phyloP scores from a whole-genome alignment of 2,888 invertebrate species.

The Tetropium fuscum region DNA sequence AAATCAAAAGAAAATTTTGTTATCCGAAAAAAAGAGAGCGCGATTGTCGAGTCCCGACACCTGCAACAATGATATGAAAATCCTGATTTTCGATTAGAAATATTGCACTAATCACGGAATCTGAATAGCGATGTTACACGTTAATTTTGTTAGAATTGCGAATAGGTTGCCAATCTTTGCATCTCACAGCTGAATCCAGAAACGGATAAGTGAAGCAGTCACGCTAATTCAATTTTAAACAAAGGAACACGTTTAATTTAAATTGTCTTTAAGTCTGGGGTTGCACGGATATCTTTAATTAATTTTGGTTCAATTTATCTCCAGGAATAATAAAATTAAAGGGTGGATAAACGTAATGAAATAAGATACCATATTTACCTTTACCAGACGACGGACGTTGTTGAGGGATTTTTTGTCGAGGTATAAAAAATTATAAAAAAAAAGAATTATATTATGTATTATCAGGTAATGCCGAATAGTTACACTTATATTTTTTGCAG shows the following conservation, averaged over 20 bases:
- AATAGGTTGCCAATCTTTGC: conserved; percentile 12
- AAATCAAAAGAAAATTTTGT: no score
- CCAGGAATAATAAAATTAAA: background rate
- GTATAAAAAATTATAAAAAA: no score
- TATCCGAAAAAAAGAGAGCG: no score
- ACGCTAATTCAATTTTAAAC: conserved; percentile 36
- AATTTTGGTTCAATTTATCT: conserved; percentile 38
- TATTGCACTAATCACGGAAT: no score
- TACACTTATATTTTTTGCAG: no score
- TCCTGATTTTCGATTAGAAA: no score
- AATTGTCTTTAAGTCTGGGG: conserved; percentile 37
- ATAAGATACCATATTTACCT: background rate
- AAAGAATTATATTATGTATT: no score
- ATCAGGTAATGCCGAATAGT: no score
- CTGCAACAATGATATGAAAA: no score
- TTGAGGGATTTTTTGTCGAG: no score
- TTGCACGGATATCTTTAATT: conserved; percentile 34
- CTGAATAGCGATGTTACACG: no score
- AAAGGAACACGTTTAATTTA: conserved; percentile 38
- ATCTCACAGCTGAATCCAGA: conserved; percentile 6
- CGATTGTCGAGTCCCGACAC: no score
- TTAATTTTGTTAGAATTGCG: conserved; percentile 16
- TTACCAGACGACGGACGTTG: background rate
- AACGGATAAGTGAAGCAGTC: conserved; percentile 18
- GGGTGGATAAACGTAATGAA: background rate